phyloP scores from a whole-genome alignment of 1,140 invertebrate genomes.

The Orchestia grillus region DNA sequence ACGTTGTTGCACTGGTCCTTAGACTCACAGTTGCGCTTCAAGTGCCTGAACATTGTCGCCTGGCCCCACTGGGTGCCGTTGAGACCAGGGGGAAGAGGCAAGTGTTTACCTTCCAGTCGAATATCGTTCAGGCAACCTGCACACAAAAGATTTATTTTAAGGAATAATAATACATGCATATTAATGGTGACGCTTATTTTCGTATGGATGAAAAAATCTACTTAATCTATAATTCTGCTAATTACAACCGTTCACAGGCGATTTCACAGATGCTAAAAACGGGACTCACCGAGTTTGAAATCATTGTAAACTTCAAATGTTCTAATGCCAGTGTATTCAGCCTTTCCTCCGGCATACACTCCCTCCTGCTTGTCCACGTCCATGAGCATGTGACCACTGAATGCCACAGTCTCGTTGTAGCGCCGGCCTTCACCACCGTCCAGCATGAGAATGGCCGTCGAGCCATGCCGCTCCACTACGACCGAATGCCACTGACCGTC shows the following conservation, averaged over 20 bases:
- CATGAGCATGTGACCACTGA: constrained; percentile 91
- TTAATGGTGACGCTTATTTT: not conserved
- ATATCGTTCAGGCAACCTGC: constrained; percentile 87
- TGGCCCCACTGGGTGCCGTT: constrained; percentile 95
- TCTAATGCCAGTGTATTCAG: constrained; percentile 91
- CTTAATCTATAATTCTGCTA: not conserved
- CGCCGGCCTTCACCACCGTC: constrained; percentile 95
- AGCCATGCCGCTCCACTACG: constrained; percentile 85
- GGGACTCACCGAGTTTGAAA: constrained; percentile 85
- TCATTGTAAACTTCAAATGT: constrained; percentile 96
- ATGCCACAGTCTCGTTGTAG: constrained; percentile 94
- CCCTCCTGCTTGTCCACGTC: constrained; percentile 94
- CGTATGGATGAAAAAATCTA: not conserved
- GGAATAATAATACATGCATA: not conserved
- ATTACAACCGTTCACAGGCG: not conserved
- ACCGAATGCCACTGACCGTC: constrained; percentile 98
- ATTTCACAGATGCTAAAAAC: not conserved
- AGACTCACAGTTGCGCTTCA: constrained; percentile 91
- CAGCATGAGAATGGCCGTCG: constrained; percentile 91
- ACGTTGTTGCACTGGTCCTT: constrained; percentile 94
- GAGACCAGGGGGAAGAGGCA: constrained; percentile 91
- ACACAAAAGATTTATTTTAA: not conserved
- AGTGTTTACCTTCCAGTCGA: constrained; percentile 89
- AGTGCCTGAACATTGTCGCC: constrained; percentile 90
- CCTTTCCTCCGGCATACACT: constrained; percentile 94